Evolutionary conservation across 2,888 invertebrate genomes (phyloP).

Genomic region (Lepidochrysops patricia): DNA sequence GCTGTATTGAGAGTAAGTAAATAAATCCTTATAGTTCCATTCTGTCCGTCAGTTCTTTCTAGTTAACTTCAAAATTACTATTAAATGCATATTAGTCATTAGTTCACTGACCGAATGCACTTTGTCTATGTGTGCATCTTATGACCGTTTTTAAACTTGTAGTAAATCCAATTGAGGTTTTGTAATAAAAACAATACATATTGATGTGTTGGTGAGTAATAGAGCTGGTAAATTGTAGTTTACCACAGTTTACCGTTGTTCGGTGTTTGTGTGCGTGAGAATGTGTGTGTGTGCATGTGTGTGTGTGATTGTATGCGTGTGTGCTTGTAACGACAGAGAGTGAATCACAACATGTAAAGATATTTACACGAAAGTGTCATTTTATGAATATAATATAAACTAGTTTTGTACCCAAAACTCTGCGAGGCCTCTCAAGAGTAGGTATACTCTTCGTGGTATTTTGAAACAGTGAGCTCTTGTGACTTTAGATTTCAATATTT

Average conservation of each 20-base stretch:
- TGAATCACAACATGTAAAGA: neutral
- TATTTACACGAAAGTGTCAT: neutral
- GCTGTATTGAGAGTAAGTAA: too few species aligned
- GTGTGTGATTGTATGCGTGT: neutral
- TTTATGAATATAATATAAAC: neutral
- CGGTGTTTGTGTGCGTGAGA: neutral
- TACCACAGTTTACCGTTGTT: neutral
- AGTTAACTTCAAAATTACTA: too few species aligned
- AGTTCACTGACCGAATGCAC: too few species aligned
- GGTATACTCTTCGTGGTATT: too few species aligned
- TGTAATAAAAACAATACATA: neutral
- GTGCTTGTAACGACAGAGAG: neutral
- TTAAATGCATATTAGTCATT: too few species aligned
- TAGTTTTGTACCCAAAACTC: neutral
- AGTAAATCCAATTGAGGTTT: neutral
- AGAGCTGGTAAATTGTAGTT: neutral
- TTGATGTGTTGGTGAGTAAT: conserved; percentile 5
- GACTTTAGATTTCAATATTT: too few species aligned
- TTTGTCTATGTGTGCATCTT: neutral
- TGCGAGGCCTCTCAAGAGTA: too few species aligned
- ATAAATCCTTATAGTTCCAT: too few species aligned
- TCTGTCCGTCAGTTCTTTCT: too few species aligned
- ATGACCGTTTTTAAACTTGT: neutral
- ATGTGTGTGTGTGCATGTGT: neutral
- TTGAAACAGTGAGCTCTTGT: too few species aligned